Evolutionary conservation across 30 jellyfish, hydroid and myxozoan genomes (phyloP), one percentile per base, ranked within the genome.

Genomic region (Turritopsis dohrnii): DNA sequence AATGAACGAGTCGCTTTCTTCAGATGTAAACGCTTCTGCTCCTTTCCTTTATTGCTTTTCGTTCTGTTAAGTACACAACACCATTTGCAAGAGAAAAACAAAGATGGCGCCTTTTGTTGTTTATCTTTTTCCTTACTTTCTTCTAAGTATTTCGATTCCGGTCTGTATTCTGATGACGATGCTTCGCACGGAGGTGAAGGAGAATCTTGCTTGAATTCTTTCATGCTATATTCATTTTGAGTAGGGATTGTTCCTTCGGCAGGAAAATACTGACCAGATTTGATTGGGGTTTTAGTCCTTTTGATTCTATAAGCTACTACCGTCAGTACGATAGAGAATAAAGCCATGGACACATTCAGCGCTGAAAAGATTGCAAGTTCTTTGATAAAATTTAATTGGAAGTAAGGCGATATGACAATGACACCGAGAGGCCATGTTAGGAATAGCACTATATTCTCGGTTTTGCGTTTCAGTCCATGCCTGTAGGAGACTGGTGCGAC

Each of bases 1-100:
- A 81, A 65, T 20, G 88, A n/a, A 0, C 74, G 88, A 21, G 88
- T 81, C 9, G 88, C 88, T 29, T 65, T 81, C 84, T 81, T 28
- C 31, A 69, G 28, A 69, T 69, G 28, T 21, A 69, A n/a, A 1
- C 77, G 77, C 9, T 23, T 23, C 28, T 27, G 28, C 23, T n/a
- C 31, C 28, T 69, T 69, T n/a, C 30, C 22, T 69, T 16, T 69
- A 0, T n/a, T 27, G 19, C 77, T 69, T 69, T 21, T 27, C 0
- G 9, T 69, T 7, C 23, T 23, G 28, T 23, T 69, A 23, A n/a
- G 16, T 23, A n/a, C 30, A 69, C 77, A 27, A 41, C 60, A 41
- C 60, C 60, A 41, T 3, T 3, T 41, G 60, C 5, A 41, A 13
- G 60, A 41, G 13, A 13, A 13, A 41, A 41, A 41, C 19, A 69